Percentiles rank a stretch among this genome's conserved stretches.
Evolutionary conservation across 2,113 vertebrate species (phyloP).

Genomic region (Malaclemys terrapin): DNA sequence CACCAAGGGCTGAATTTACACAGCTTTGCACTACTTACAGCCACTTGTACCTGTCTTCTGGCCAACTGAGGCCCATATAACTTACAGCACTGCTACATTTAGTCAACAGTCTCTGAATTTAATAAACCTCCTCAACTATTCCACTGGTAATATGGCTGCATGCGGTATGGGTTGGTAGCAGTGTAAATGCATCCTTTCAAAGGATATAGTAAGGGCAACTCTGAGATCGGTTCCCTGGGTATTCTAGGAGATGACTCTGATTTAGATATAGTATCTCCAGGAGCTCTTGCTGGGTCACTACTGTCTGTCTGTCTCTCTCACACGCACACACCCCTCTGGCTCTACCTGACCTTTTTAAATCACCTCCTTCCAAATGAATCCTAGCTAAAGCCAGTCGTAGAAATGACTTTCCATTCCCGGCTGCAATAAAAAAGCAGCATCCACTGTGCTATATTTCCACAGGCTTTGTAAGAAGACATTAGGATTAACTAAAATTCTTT

Average conservation of each 20-base stretch:
- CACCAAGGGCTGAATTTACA: accelerated
- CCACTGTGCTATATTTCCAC: background rate
- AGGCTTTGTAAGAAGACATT: background rate
- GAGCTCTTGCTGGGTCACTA: background rate
- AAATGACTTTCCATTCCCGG: background rate
- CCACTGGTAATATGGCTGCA: accelerated
- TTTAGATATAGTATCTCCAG: background rate
- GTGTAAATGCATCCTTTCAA: accelerated
- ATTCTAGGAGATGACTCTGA: background rate
- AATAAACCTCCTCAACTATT: background rate
- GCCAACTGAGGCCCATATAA: background rate
- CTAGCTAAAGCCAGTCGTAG: background rate
- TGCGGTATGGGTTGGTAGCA: background rate
- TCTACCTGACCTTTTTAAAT: background rate
- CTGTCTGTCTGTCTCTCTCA: background rate
- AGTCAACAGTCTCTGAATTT: background rate
- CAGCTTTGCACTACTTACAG: background rate
- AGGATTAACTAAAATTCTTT: background rate
- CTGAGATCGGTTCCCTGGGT: accelerated
- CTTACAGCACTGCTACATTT: background rate
- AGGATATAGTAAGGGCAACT: accelerated
- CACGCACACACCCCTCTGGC: background rate
- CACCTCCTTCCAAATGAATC: background rate
- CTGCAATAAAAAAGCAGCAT: background rate
- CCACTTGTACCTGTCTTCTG: background rate